Evolutionary conservation across 2,113 vertebrate species (phyloP).

Genomic region (Bubo scandiacus): DNA sequence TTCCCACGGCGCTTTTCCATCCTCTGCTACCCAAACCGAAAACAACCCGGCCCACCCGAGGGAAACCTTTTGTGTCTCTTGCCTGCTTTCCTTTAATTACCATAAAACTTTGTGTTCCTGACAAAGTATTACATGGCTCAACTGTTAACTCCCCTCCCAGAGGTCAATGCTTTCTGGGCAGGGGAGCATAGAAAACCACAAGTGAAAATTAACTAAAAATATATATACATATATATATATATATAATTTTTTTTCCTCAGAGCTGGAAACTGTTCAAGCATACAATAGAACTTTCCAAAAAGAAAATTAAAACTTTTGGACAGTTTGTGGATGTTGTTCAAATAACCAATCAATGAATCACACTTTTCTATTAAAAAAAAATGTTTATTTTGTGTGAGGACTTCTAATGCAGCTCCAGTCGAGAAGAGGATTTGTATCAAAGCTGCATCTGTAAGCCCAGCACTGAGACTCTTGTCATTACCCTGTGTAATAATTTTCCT

Average conservation of each 20-base stretch:
- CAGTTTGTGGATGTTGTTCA: neutral
- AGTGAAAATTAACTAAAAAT: neutral
- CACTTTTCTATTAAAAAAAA: constrained; percentile 45
- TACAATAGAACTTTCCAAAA: constrained; percentile 30
- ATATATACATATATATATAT: neutral
- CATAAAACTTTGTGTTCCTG: neutral
- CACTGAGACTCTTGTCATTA: constrained; percentile 79
- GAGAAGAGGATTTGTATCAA: constrained; percentile 41
- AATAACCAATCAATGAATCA: constrained; percentile 41
- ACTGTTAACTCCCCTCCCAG: neutral
- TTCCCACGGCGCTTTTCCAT: neutral
- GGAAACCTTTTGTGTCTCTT: neutral
- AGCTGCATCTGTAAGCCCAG: constrained; percentile 69
- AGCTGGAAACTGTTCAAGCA: neutral
- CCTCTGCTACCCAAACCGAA: neutral
- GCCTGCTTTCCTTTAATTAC: neutral
- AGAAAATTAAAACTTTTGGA: neutral
- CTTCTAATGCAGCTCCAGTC: constrained; percentile 57
- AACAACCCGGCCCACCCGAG: neutral
- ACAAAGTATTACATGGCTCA: neutral
- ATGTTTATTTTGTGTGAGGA: constrained; percentile 56
- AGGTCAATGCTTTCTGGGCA: neutral
- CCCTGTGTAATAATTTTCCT: constrained; percentile 78
- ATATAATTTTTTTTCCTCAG: neutral
- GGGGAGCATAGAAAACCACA: neutral